A percentile compares a stretch with the other conserved stretches of the same genome.
phyloP scores from a whole-genome alignment of 2,797 vertebrate genomes.

The Ctenochaetus hawaiiensis region DNA sequence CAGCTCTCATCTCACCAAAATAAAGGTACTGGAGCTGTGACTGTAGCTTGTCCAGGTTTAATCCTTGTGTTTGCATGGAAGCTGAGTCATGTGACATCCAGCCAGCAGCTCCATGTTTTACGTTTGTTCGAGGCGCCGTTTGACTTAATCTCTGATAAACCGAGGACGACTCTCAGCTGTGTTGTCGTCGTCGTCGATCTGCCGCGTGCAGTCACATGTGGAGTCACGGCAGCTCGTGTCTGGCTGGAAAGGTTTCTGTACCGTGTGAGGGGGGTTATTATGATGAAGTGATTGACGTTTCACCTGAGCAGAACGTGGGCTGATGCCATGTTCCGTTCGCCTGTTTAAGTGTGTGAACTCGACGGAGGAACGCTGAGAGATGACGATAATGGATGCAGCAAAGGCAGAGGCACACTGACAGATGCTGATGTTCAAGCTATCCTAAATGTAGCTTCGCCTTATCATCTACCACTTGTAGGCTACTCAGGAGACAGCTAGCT shows the following conservation, averaged over 20 bases:
- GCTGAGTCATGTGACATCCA: conserved; percentile 14
- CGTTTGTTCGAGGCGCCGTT: conserved; percentile 18
- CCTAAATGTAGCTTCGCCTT: conserved; percentile 35
- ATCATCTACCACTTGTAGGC: too few species aligned
- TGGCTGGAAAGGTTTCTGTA: conserved; percentile 30
- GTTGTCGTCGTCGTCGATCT: conserved; percentile 3
- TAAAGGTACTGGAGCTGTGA: not conserved
- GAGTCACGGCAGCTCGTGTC: not conserved
- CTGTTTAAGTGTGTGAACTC: conserved; percentile 62
- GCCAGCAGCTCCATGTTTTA: conserved; percentile 30
- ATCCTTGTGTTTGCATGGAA: conserved; percentile 37
- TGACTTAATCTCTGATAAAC: conserved; percentile 31
- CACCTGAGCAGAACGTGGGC: conserved; percentile 47
- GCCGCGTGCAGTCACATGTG: conserved; percentile 4
- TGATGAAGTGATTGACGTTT: conserved; percentile 62
- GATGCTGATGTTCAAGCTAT: conserved; percentile 68
- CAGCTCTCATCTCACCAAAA: too few species aligned
- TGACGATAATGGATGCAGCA: conserved; percentile 65
- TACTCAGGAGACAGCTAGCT: too few species aligned
- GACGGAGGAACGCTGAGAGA: conserved; percentile 54
- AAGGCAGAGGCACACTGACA: conserved; percentile 60
- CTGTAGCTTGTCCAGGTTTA: conserved; percentile 29
- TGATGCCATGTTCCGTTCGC: conserved; percentile 44
- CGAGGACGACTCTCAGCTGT: conserved; percentile 24
- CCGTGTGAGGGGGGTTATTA: conserved; percentile 40